Base-by-base conservation (phyloP, 2,797 vertebrate species). In the Eospalax fontanierii region DNA sequence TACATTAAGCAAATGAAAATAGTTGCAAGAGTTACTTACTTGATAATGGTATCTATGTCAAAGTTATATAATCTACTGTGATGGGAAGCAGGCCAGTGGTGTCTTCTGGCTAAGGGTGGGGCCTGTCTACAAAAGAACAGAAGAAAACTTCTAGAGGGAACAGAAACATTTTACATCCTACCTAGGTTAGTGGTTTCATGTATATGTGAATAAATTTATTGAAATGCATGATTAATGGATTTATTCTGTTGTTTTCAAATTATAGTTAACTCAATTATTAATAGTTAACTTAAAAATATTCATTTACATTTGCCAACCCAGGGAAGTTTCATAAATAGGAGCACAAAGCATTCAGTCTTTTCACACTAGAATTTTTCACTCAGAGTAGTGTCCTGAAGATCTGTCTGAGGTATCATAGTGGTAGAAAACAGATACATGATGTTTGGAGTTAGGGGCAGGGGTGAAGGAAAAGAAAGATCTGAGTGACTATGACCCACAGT, bases 221-320 rank as follows among this genome's bases (percentile, higher is more conserved):
- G 46, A 73, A 78, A 33, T 59, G 11, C 59, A 74, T 80, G 35
- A 19, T 65, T 46, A 46, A 63, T 66, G 9, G 21, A 9, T 30
- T 26, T 4, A 71, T 54, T 84, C 79, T 66, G 75, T 35, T 86
- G 50, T 61, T 86, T 89, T 3, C 57, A 81, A 95, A 57, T 35
- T 78, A 46, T 22, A 30, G 35, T 59, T 19, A 85, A 57, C n/a
- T n/a, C n/a, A n/a, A n/a, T n/a, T n/a, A n/a, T n/a, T n/a, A n/a
- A n/a, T 43, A 70, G 43, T 26, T 57, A 75, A 84, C 4, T 85
- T 88, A 74, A 91, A 57, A 88, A 71, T 46, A 66, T 26, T 83
- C 38, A n/a, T 59, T 71, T 40, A 50, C 73, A 28, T 90, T 79
- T 54, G 7, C n/a, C 14, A 65, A n/a, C 74, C 68, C 33, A 16